These are phyloP conservation scores for Siderastrea siderea DNA, from an alignment of 92 coral and sea anemone species.

Conservation along the genomic window DNA sequence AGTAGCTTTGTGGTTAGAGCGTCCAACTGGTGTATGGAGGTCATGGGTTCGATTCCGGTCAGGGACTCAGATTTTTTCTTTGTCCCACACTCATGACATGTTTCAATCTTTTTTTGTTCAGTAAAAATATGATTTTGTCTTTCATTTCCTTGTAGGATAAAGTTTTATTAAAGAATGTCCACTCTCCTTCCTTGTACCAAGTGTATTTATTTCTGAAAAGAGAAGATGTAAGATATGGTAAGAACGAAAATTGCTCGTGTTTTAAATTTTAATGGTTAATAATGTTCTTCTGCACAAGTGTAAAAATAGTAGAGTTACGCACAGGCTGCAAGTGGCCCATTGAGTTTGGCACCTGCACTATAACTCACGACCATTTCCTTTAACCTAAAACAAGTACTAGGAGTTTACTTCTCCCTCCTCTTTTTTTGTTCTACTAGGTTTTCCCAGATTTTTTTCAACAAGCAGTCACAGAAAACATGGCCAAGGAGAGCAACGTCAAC, in stretches of 20 bases:
- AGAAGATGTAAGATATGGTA: slow-evolving; percentile 21
- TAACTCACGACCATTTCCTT: too few relatives aligned
- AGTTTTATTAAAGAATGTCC: slow-evolving; percentile 21
- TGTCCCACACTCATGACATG: too few relatives aligned
- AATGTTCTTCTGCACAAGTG: not conserved
- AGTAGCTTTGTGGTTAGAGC: too few relatives aligned
- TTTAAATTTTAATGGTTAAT: not conserved
- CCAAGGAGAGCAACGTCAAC: slow-evolving; percentile 54
- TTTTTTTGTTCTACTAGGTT: slow-evolving; percentile 31
- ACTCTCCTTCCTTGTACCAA: slow-evolving; percentile 34
- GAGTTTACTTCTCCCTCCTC: not conserved
- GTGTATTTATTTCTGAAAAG: slow-evolving; percentile 32
- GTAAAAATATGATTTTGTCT: too few relatives aligned
- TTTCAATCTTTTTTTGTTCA: too few relatives aligned
- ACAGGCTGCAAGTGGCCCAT: too few relatives aligned
- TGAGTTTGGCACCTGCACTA: too few relatives aligned
- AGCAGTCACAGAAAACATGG: slow-evolving; percentile 55
- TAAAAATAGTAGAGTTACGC: too few relatives aligned
- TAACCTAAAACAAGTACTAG: too few relatives aligned
- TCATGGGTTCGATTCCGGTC: too few relatives aligned
- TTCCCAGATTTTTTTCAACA: slow-evolving; percentile 66
- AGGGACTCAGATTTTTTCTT: too few relatives aligned
- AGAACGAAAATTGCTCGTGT: not conserved
- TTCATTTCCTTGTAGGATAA: not conserved
- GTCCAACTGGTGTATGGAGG: too few relatives aligned